A percentile compares a stretch with the other conserved stretches of the same genome.
Evolutionary conservation across 2,113 vertebrate genomes (phyloP).

Genomic region (Chlamydotis undulata): DNA sequence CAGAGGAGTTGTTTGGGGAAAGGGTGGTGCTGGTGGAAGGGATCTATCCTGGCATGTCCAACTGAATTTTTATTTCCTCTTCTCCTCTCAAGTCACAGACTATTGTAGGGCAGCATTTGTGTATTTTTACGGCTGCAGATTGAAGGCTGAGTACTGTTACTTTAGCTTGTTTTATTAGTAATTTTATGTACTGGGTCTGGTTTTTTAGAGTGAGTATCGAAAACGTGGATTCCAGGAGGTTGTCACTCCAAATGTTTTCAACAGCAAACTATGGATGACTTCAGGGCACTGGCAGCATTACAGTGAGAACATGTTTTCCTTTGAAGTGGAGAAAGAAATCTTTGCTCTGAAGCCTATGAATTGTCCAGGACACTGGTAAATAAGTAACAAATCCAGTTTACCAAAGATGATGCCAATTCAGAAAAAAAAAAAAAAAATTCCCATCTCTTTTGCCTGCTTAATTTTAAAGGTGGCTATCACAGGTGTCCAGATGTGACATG

Average conservation of each 20-base stretch:
- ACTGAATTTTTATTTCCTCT: background rate
- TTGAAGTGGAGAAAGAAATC: conserved; percentile 94
- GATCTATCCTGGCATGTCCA: background rate
- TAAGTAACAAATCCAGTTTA: background rate
- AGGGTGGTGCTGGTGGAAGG: background rate
- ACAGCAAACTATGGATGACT: conserved; percentile 96
- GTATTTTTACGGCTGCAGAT: background rate
- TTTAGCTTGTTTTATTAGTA: background rate
- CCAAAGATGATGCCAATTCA: background rate
- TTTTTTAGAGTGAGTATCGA: conserved; percentile 88
- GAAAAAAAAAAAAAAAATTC: background rate
- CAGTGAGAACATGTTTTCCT: conserved; percentile 98
- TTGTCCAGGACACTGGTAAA: conserved; percentile 96
- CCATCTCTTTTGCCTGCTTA: background rate
- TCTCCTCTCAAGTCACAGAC: background rate
- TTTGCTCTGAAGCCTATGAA: conserved; percentile 99
- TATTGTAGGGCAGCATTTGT: background rate
- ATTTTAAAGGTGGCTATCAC: background rate
- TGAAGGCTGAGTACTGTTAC: background rate
- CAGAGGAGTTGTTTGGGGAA: background rate
- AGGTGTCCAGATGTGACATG: background rate
- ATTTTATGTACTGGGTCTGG: background rate
- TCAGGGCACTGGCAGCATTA: conserved; percentile 99
- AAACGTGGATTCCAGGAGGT: conserved; percentile 97
- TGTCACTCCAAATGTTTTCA: conserved; percentile 95